A percentile compares a stretch with the other conserved stretches of the same genome.
Evolutionary conservation across 2,113 vertebrate species (phyloP).

Genomic region (Ptyas mucosa): DNA sequence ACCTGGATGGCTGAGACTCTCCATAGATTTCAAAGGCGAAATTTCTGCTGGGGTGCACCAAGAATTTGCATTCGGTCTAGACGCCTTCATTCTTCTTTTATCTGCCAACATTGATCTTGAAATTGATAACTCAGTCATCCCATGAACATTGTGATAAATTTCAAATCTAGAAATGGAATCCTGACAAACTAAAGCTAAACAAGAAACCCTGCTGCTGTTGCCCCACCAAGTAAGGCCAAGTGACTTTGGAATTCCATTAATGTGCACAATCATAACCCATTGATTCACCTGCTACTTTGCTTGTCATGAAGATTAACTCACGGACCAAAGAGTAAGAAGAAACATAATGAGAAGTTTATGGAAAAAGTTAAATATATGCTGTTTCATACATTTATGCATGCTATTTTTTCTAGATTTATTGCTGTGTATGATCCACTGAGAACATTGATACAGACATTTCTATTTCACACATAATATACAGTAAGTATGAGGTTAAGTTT

Average conservation of each 20-base stretch:
- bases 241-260: neutral
- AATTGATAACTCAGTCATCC: neutral
- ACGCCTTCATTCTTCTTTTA: neutral
- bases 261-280: neutral
- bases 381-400: neutral
- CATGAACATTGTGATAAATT: neutral
- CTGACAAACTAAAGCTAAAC: neutral
- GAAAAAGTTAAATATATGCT: neutral
- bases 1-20: no score
- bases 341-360: neutral
- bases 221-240: neutral
- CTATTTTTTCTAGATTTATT: neutral
- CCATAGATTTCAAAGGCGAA: neutral
- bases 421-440: neutral
- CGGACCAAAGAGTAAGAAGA: no score
- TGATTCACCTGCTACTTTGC: neutral
- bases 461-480: neutral
- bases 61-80: neutral
- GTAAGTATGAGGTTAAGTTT: neutral
- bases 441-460: neutral
- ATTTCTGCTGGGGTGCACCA: neutral
- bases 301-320: neutral
- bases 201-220: neutral
- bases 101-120: neutral
- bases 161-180: neutral